phyloP scores from a whole-genome alignment of 2,113 vertebrate genomes.

The Leptobrachium ailaonicum region DNA sequence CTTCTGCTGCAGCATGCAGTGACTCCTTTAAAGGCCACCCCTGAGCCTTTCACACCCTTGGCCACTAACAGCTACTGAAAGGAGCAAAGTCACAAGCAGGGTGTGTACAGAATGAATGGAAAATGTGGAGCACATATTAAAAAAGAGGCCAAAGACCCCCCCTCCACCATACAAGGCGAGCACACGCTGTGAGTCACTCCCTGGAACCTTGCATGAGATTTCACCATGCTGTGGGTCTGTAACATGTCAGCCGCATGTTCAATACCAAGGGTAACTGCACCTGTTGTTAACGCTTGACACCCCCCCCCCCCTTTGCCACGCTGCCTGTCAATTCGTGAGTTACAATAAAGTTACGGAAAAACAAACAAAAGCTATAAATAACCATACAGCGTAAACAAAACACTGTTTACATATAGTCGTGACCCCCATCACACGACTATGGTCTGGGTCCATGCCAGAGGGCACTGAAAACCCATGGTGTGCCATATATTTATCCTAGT shows the following conservation, averaged over 20 bases:
- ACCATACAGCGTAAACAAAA: background rate
- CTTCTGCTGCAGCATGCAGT: too few species aligned
- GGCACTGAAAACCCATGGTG: background rate
- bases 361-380: too few species aligned
- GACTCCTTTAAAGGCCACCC: background rate
- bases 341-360: background rate
- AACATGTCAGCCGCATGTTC: too few species aligned
- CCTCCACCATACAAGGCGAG: background rate
- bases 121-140: background rate
- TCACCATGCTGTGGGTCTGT: background rate
- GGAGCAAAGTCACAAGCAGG: background rate
- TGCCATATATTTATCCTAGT: too few species aligned
- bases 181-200: conserved; percentile 4
- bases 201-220: conserved; percentile 3
- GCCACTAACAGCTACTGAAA: background rate
- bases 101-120: background rate
- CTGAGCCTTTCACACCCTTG: background rate
- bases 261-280: too few species aligned
- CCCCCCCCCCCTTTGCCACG: too few species aligned
- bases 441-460: background rate
- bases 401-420: background rate
- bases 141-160: background rate
- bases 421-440: too few species aligned
- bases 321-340: background rate
- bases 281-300: too few species aligned